A percentile compares a stretch with the other conserved stretches of the same genome.
phyloP scores from a whole-genome alignment of 2,888 invertebrate species.

The Acanthopleura granulata region DNA sequence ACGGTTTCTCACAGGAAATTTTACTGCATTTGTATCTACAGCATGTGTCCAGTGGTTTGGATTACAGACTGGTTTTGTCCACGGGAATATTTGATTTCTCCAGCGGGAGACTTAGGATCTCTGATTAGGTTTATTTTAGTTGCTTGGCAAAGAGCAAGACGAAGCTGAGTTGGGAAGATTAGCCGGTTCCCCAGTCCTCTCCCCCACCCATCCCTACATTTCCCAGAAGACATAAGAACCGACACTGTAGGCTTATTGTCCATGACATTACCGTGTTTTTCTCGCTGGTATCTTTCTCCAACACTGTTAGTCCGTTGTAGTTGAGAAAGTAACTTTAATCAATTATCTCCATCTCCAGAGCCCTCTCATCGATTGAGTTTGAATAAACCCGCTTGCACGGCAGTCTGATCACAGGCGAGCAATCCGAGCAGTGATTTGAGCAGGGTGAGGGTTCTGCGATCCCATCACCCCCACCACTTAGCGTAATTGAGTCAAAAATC shows the following conservation, averaged over 20 bases:
- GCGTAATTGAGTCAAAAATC: constrained; percentile 18
- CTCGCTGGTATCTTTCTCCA: background rate
- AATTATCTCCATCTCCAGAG: constrained; percentile 9
- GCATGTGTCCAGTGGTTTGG: background rate
- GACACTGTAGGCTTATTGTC: background rate
- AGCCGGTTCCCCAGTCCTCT: background rate
- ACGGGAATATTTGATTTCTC: constrained; percentile 9
- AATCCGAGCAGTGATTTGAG: background rate
- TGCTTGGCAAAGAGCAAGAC: constrained; percentile 5
- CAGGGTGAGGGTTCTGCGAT: constrained; percentile 4
- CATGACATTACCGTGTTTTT: constrained; percentile 15
- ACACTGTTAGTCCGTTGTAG: background rate
- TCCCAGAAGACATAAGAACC: background rate
- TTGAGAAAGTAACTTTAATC: constrained; percentile 8
- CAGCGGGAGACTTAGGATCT: background rate
- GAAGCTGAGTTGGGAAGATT: background rate
- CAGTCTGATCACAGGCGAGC: background rate
- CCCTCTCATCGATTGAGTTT: background rate
- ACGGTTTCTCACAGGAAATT: background rate
- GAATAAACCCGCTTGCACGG: background rate
- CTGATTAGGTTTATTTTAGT: constrained; percentile 15
- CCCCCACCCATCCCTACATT: constrained; percentile 2
- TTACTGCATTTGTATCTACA: background rate
- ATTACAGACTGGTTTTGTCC: constrained; percentile 5
- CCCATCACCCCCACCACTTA: constrained; percentile 8